Conservation (phyloP, 2,113 vertebrate species). For the Vulpes ferrilata region DNA sequence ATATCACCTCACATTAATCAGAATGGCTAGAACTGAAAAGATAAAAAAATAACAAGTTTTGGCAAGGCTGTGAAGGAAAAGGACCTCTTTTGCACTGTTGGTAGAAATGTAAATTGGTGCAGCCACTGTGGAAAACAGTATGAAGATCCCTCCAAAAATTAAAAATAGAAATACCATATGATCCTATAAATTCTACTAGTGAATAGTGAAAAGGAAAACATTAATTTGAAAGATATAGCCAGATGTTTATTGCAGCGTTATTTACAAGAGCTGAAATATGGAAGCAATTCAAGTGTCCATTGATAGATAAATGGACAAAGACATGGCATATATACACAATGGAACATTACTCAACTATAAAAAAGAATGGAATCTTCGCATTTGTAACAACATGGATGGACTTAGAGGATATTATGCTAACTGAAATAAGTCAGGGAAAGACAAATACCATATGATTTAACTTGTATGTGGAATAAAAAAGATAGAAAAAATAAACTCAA, state of each 20-base stretch:
- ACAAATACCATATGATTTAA: not conserved
- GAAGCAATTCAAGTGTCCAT: not conserved
- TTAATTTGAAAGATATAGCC: not conserved
- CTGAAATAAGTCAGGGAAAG: not conserved
- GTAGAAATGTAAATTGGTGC: not conserved
- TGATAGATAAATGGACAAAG: not conserved
- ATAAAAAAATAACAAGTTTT: not conserved
- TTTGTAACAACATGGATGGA: not conserved
- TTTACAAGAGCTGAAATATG: not conserved
- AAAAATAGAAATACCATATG: not conserved
- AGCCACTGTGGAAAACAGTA: not conserved
- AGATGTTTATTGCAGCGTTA: not conserved
- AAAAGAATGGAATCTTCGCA: not conserved
- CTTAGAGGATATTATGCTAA: not conserved
- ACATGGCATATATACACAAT: not conserved
- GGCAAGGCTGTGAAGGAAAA: not conserved
- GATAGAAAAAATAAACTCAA: not conserved
- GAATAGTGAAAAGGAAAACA: not conserved
- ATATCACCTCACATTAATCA: not conserved
- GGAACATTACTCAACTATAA: not conserved
- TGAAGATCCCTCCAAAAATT: not conserved
- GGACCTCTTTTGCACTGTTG: not conserved
- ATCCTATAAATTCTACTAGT: not conserved
- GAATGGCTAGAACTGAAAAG: not conserved
- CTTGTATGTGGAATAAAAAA: not conserved